phyloP scores from a whole-genome alignment of 2,797 vertebrate genomes.

The Otolemur crassicaudatus region DNA sequence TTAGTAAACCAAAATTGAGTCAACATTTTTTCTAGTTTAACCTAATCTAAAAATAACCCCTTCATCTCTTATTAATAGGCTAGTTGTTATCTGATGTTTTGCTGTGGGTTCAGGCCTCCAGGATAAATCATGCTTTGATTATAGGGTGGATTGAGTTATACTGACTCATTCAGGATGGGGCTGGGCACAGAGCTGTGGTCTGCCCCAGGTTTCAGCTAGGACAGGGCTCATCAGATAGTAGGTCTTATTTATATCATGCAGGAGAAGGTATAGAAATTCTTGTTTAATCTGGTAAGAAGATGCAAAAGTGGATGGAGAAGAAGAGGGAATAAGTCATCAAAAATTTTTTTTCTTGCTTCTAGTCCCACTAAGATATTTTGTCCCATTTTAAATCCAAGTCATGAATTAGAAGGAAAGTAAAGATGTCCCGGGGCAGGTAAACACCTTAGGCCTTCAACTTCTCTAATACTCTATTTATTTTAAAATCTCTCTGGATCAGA shows the following conservation, averaged over 20 bases:
- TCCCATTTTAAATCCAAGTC: neutral
- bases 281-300: neutral
- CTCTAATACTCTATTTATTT: neutral
- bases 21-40: slow-evolving; percentile 60
- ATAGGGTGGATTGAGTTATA: slow-evolving; percentile 20
- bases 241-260: neutral
- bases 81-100: slow-evolving; percentile 67
- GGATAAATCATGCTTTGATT: slow-evolving; percentile 69
- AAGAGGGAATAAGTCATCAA: neutral
- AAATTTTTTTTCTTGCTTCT: neutral
- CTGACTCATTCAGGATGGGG: slow-evolving; percentile 32
- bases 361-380: neutral
- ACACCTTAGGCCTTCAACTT: neutral
- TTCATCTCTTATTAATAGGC: slow-evolving; percentile 72
- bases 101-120: slow-evolving; percentile 57
- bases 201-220: neutral
- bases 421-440: neutral
- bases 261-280: neutral
- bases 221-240: neutral
- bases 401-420: neutral
- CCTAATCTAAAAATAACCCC: slow-evolving; percentile 76
- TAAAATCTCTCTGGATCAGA: neutral
- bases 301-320: neutral
- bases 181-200: neutral
- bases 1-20: slow-evolving; percentile 56